Evolutionary conservation across 2,113 vertebrate genomes (phyloP).

Genomic region (Acanthochromis polyacanthus): DNA sequence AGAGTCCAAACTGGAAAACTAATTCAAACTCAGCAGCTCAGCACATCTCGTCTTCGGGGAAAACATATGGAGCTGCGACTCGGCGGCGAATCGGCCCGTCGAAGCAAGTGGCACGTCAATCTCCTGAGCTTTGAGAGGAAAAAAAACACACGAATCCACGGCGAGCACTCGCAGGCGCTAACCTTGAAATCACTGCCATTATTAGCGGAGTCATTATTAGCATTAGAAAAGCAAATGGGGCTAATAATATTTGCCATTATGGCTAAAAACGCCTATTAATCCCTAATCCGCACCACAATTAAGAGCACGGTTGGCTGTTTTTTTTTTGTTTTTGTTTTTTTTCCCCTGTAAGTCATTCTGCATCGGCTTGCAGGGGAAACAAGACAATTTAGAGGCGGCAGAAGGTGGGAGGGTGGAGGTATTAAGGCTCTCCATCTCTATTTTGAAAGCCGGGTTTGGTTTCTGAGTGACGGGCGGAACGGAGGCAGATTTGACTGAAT

Average conservation of each 20-base stretch:
- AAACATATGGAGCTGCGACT: conserved; percentile 74
- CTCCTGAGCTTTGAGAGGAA: conserved; percentile 68
- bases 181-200: conserved; percentile 82
- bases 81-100: conserved; percentile 55
- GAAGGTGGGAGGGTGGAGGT: conserved; percentile 67
- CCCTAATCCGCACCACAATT: conserved; percentile 85
- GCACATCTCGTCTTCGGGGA: conserved; percentile 59
- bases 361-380: conserved; percentile 65
- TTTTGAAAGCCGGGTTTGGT: conserved; percentile 72
- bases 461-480: conserved; percentile 83
- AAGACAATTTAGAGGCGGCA: conserved; percentile 69
- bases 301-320: conserved; percentile 78
- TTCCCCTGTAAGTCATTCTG: conserved; percentile 64
- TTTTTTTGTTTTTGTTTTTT: conserved; percentile 3
- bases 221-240: conserved; percentile 83
- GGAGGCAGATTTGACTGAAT: conserved; percentile 83
- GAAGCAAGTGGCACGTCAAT: conserved; percentile 70
- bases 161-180: conserved; percentile 65
- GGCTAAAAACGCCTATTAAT: conserved; percentile 85
- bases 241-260: conserved; percentile 87
- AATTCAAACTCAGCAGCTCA: background rate
- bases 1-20: no score
- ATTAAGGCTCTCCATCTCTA: conserved; percentile 80
- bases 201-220: conserved; percentile 85
- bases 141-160: conserved; percentile 42